These are phyloP conservation scores for Epizoanthus illoricatus DNA, from an alignment of 92 coral and sea anemone species.

Conservation along the genomic window DNA sequence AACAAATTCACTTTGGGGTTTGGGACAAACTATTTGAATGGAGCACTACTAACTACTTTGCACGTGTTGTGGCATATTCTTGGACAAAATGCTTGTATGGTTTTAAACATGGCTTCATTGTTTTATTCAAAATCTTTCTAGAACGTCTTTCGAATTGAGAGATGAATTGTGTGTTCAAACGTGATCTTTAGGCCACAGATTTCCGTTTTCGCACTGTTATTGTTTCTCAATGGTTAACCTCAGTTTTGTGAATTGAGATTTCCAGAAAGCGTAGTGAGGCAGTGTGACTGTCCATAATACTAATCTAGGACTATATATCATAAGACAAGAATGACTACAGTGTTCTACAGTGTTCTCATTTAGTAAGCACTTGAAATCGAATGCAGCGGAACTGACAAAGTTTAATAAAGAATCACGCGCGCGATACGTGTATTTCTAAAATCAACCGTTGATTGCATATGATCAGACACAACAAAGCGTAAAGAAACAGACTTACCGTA, in stretches of 20 bases:
- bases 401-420: not conserved
- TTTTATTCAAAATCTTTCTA: not conserved
- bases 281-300: too few species aligned
- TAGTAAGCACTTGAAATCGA: not conserved
- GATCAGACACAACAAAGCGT: not conserved
- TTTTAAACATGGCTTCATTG: not conserved
- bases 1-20: not conserved
- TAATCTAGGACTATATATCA: not conserved
- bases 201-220: conserved; percentile 17
- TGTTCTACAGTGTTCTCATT: not conserved
- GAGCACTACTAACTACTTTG: not conserved
- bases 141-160: not conserved
- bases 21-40: conserved; percentile 8
- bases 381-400: not conserved
- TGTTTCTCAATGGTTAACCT: conserved; percentile 12
- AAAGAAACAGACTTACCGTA: conserved; percentile 26
- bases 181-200: conserved; percentile 9
- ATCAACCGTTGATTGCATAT: conserved; percentile 6
- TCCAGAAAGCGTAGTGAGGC: not conserved
- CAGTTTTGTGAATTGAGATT: too few species aligned
- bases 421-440: not conserved
- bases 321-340: not conserved
- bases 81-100: not conserved
- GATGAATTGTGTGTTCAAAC: not conserved
- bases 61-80: conserved; percentile 16